A percentile compares a stretch with the other conserved stretches of the same genome.
These are phyloP conservation scores for Nothobranchius furzeri DNA, from an alignment of 2,113 vertebrate genomes.

Conservation along the genomic window DNA sequence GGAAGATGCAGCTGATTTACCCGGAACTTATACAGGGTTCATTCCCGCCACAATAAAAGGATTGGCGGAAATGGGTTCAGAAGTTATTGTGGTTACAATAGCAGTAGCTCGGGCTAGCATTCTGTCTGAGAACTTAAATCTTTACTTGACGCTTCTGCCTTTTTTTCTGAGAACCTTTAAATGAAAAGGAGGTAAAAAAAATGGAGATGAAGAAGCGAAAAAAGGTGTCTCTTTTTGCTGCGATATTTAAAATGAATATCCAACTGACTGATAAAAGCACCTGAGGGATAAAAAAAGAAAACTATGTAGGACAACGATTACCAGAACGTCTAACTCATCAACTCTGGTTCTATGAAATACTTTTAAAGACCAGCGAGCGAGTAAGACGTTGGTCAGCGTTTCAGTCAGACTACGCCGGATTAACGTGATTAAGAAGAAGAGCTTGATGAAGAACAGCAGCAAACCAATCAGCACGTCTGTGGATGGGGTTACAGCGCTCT, in stretches of 20 bases:
- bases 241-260: conserved; percentile 34
- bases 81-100: no score
- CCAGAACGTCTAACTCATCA: conserved; percentile 14
- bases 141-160: conserved; percentile 36
- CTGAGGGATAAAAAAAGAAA: conserved; percentile 17
- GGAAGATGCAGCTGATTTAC: no score
- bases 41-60: no score
- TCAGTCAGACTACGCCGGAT: no score
- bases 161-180: conserved; percentile 14
- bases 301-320: not conserved
- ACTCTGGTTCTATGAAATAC: conserved; percentile 7
- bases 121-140: conserved; percentile 25
- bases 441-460: conserved; percentile 33
- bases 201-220: conserved; percentile 8
- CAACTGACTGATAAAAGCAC: conserved; percentile 31
- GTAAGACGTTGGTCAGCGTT: no score
- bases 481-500: conserved; percentile 19
- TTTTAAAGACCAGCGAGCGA: conserved; percentile 29
- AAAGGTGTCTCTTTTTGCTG: conserved; percentile 5
- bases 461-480: conserved; percentile 42
- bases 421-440: conserved; percentile 54
- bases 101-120: not conserved
- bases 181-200: conserved; percentile 16
- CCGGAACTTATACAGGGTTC: no score
- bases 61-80: no score